Evolutionary conservation across 2,113 vertebrate species (phyloP).

Genomic region (Vireo altiloquus): DNA sequence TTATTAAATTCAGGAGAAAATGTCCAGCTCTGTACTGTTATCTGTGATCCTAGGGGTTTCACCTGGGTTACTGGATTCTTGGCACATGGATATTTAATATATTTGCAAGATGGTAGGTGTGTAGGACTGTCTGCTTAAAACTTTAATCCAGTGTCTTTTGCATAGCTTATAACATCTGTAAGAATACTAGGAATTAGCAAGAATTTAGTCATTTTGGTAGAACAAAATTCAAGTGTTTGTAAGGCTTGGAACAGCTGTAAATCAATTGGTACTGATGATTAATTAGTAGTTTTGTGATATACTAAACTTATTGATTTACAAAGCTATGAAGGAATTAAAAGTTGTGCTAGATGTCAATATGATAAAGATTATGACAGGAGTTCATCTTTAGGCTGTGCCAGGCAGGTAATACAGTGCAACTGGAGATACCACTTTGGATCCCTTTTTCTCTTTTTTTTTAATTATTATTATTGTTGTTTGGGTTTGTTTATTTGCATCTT

Average conservation of each 20-base stretch:
- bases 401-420: neutral
- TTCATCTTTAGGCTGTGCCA: neutral
- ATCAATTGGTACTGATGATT: neutral
- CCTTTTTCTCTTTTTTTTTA: neutral
- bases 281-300: neutral
- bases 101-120: neutral
- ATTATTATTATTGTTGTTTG: fast-evolving
- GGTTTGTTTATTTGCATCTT: neutral
- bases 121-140: neutral
- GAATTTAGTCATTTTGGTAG: neutral
- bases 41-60: neutral
- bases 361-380: neutral
- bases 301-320: neutral
- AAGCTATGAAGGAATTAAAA: neutral
- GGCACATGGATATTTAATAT: neutral
- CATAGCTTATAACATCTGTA: neutral
- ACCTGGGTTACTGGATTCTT: neutral
- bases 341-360: fast-evolving
- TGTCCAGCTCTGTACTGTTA: neutral
- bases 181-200: neutral
- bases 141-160: neutral
- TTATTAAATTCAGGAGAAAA: neutral
- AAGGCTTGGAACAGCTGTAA: neutral
- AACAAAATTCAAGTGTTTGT: neutral
- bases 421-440: neutral